phyloP scores from a whole-genome alignment of 2,113 vertebrate species.

The Tyto alba region DNA sequence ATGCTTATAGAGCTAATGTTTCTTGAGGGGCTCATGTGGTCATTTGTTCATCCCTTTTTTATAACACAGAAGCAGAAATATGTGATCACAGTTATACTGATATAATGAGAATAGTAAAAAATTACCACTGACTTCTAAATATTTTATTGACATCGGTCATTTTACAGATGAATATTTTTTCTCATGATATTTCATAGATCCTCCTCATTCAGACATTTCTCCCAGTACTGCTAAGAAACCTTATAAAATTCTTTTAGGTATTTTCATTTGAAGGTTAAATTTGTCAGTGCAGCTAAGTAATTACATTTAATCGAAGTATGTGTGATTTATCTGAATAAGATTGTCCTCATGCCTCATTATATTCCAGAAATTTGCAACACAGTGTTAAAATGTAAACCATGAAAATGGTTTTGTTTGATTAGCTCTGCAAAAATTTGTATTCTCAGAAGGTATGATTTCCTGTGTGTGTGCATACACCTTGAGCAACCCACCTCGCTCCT shows the following conservation, averaged over 20 bases:
- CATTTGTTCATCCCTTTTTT: neutral
- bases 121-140: neutral
- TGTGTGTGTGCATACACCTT: neutral
- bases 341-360: neutral
- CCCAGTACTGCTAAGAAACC: neutral
- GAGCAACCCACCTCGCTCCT: neutral
- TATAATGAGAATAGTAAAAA: neutral
- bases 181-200: neutral
- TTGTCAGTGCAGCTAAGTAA: neutral
- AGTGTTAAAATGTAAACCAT: neutral
- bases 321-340: neutral
- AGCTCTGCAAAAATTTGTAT: neutral
- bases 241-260: neutral
- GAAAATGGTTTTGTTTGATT: neutral
- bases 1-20: neutral
- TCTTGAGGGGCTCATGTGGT: neutral
- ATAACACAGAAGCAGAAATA: neutral
- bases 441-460: neutral
- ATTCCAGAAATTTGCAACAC: neutral
- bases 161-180: neutral
- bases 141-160: neutral
- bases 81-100: neutral
- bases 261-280: neutral
- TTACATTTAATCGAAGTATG: accelerated
- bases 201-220: neutral